These are phyloP conservation scores for Rhynchomys soricoides DNA, from an alignment of 2,113 vertebrate genomes.

Conservation along the genomic window DNA sequence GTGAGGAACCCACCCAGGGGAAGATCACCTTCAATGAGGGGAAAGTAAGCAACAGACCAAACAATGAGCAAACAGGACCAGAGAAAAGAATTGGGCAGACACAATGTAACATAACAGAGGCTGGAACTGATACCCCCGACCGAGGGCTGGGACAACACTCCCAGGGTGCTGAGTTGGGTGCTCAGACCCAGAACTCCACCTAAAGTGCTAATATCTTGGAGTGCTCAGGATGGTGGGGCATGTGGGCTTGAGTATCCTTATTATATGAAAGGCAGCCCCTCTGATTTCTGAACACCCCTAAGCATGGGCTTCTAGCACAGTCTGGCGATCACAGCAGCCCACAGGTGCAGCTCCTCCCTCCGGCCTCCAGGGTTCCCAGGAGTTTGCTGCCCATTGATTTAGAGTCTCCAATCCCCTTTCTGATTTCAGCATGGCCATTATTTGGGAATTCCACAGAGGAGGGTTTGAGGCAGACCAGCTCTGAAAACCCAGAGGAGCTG, in stretches of 20 bases:
- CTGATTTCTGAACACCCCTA: neutral
- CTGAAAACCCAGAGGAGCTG: neutral
- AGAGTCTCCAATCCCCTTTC: neutral
- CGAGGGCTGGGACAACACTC: rapidly evolving
- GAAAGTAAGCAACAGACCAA: neutral
- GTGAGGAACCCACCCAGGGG: neutral
- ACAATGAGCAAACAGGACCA: neutral
- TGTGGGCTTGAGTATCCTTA: neutral
- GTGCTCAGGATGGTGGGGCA: too few relatives aligned
- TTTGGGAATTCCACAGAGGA: neutral
- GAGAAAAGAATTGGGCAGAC: neutral
- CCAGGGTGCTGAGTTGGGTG: too few relatives aligned
- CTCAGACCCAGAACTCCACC: neutral
- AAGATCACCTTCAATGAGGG: neutral
- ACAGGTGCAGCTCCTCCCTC: neutral
- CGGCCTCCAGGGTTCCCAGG: neutral
- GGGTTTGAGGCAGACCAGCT: neutral
- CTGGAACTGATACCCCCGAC: neutral
- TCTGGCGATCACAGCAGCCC: neutral
- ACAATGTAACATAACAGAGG: rapidly evolving
- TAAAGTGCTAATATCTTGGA: neutral
- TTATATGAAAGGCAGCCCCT: neutral
- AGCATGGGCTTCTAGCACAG: rapidly evolving
- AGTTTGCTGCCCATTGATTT: neutral
- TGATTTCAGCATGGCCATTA: neutral